These are phyloP conservation scores for Euplexia lucipara DNA, from an alignment of 2,888 invertebrate genomes.

Conservation along the genomic window DNA sequence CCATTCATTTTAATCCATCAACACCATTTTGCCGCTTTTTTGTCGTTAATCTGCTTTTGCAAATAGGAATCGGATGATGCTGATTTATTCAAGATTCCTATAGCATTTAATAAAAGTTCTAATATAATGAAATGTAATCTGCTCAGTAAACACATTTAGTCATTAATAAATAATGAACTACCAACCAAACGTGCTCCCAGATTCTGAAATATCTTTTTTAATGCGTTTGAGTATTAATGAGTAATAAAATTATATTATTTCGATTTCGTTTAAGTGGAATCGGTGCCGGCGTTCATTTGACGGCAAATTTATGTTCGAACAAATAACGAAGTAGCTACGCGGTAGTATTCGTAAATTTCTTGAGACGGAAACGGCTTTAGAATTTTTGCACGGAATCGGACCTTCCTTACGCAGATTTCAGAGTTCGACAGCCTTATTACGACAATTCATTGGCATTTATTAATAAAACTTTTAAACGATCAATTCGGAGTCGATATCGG, in stretches of 20 bases:
- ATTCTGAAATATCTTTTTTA: constrained; percentile 48
- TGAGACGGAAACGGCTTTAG: constrained; percentile 60
- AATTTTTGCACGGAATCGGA: constrained; percentile 36
- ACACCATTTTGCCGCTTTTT: constrained; percentile 41
- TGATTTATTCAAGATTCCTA: constrained; percentile 4
- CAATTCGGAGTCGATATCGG: constrained; percentile 41
- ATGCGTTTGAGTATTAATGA: constrained; percentile 60
- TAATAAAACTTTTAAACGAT: constrained; percentile 55
- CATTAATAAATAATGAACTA: constrained; percentile 6
- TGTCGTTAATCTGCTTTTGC: constrained; percentile 30
- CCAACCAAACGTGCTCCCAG: constrained; percentile 8
- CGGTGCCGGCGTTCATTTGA: constrained; percentile 65
- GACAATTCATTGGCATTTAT: constrained; percentile 59
- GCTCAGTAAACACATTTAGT: constrained; percentile 3
- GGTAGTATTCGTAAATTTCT: constrained; percentile 55
- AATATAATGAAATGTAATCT: not conserved
- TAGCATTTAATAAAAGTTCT: not conserved
- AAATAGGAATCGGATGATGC: constrained; percentile 5
- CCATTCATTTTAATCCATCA: constrained; percentile 62
- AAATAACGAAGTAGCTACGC: constrained; percentile 61
- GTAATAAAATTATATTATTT: constrained; percentile 69
- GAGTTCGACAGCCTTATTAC: constrained; percentile 67
- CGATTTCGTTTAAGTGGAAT: constrained; percentile 62
- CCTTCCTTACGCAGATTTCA: constrained; percentile 38
- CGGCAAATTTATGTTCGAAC: constrained; percentile 67